These are phyloP conservation scores for Halichoeres trimaculatus DNA, from an alignment of 2,113 vertebrate genomes.

Conservation along the genomic window DNA sequence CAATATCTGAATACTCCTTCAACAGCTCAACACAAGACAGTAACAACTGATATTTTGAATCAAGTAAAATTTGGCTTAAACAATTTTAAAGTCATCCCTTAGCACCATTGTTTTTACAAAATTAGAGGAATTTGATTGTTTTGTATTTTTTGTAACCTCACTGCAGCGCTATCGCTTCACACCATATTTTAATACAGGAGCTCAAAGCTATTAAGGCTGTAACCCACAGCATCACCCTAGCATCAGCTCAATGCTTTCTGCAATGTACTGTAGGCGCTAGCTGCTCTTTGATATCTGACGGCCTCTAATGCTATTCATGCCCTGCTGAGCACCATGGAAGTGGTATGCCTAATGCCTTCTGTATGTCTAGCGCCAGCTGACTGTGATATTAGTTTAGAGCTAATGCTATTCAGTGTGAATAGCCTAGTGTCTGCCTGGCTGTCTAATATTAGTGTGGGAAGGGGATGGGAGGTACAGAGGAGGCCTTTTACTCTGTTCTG, in stretches of 20 bases:
- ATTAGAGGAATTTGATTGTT: slow-evolving; percentile 5
- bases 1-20: too few species aligned
- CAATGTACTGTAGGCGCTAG: slow-evolving; percentile 36
- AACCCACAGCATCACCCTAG: slow-evolving; percentile 57
- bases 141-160: slow-evolving; percentile 19
- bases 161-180: slow-evolving; percentile 8
- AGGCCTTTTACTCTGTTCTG: slow-evolving; percentile 70
- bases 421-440: slow-evolving; percentile 70
- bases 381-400: slow-evolving; percentile 81
- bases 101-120: slow-evolving; percentile 15
- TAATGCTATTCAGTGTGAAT: slow-evolving; percentile 79
- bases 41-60: background rate
- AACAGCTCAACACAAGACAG: background rate
- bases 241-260: slow-evolving; percentile 52
- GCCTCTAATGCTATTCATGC: slow-evolving; percentile 68
- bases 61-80: background rate
- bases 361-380: slow-evolving; percentile 69
- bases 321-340: slow-evolving; percentile 58
- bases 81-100: background rate
- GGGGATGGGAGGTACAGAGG: slow-evolving; percentile 36
- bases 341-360: slow-evolving; percentile 67
- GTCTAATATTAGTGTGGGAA: slow-evolving; percentile 70
- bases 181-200: slow-evolving; percentile 27
- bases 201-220: slow-evolving; percentile 60
- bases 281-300: slow-evolving; percentile 55